Evolutionary conservation across 2,888 invertebrate species (phyloP).

Genomic region (Aphrophora alni): DNA sequence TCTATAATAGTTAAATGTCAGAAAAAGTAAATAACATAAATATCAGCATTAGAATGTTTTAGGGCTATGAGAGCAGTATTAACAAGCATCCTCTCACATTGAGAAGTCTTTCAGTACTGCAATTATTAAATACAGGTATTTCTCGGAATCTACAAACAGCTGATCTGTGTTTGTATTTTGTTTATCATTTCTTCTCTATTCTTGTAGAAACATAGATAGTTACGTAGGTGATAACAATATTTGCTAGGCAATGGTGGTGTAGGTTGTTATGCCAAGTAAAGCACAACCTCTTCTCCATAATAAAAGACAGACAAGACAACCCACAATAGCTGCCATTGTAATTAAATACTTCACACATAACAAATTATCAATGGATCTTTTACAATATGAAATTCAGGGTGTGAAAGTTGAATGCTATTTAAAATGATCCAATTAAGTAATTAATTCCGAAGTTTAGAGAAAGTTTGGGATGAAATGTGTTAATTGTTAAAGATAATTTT

Average conservation of each 20-base stretch:
- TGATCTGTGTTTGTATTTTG: too few species aligned
- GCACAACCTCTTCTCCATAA: not conserved
- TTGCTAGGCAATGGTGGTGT: not conserved
- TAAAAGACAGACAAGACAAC: not conserved
- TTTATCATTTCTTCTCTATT: too few species aligned
- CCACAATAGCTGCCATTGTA: not conserved
- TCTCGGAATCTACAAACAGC: too few species aligned
- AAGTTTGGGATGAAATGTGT: not conserved
- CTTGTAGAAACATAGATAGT: too few species aligned
- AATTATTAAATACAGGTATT: too few species aligned
- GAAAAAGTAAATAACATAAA: too few species aligned
- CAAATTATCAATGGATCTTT: not conserved
- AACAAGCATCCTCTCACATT: too few species aligned
- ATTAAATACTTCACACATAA: slow-evolving; percentile 2
- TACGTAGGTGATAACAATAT: not conserved
- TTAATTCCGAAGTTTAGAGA: not conserved
- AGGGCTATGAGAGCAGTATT: too few species aligned
- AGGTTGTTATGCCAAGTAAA: not conserved
- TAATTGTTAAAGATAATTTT: not conserved
- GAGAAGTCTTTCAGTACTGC: too few species aligned
- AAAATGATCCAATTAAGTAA: not conserved
- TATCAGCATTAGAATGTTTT: too few species aligned
- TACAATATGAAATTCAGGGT: not conserved
- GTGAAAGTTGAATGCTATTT: not conserved
- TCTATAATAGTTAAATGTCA: too few species aligned